Evolutionary conservation across 2,113 vertebrate species (phyloP).

Genomic region (Mus musculus): GRCm39 chrX:92157001-92157500

Average conservation of each 20-base stretch:
- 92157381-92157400: neutral
- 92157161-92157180: conserved; percentile 25
- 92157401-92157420: neutral
- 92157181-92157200: neutral
- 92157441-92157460: neutral
- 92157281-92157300: conserved; percentile 47
- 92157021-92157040: conserved; percentile 3
- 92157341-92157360: neutral
- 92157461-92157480: neutral
- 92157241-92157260: neutral
- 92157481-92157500: neutral
- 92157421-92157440: neutral
- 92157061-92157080: neutral
- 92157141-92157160: neutral
- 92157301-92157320: neutral
- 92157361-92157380: neutral
- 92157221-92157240: neutral
- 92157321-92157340: neutral
- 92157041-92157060: conserved; percentile 12
- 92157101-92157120: neutral
- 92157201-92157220: conserved; percentile 1
- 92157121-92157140: neutral
- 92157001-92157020: conserved; percentile 28
- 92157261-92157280: conserved; percentile 7
- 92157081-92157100: conserved; percentile 17